Conservation (phyloP, 2,888 invertebrate species). For the Lepidonotus clava region DNA sequence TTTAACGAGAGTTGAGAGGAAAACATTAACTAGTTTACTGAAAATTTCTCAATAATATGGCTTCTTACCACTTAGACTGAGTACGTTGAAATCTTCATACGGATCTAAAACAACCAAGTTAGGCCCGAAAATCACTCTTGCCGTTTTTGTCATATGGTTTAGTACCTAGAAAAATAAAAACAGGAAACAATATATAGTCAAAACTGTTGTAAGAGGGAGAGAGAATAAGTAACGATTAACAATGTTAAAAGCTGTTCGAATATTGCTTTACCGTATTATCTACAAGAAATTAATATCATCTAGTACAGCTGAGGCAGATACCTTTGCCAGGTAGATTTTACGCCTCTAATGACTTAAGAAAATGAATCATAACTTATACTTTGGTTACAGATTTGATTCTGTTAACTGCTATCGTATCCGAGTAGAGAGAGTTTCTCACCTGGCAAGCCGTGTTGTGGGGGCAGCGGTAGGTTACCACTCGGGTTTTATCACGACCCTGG, state of each 20-base stretch:
- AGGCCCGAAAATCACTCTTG: slow-evolving; percentile 77
- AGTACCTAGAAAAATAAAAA: slow-evolving; percentile 66
- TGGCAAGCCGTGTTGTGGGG: slow-evolving; percentile 78
- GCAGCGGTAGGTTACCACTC: slow-evolving; percentile 74
- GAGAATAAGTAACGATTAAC: not conserved
- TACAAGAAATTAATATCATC: too few species aligned
- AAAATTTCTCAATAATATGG: too few species aligned
- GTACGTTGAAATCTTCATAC: slow-evolving; percentile 76
- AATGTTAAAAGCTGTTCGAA: too few species aligned
- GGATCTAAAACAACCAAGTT: slow-evolving; percentile 77
- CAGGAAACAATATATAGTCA: not conserved
- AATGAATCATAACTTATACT: not conserved
- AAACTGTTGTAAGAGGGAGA: not conserved
- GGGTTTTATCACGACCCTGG: slow-evolving; percentile 73
- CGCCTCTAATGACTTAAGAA: too few species aligned
- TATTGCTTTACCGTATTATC: too few species aligned
- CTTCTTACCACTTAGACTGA: slow-evolving; percentile 76
- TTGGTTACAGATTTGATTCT: too few species aligned
- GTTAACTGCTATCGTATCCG: not conserved
- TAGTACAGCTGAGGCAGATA: too few species aligned
- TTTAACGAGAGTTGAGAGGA: too few species aligned
- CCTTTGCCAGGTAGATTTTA: too few species aligned
- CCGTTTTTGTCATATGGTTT: slow-evolving; percentile 75
- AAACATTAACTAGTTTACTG: too few species aligned
- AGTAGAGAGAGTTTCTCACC: slow-evolving; percentile 57